Conservation (phyloP, 64 coral and sea anemone species). For the Acropora yongei region DNA sequence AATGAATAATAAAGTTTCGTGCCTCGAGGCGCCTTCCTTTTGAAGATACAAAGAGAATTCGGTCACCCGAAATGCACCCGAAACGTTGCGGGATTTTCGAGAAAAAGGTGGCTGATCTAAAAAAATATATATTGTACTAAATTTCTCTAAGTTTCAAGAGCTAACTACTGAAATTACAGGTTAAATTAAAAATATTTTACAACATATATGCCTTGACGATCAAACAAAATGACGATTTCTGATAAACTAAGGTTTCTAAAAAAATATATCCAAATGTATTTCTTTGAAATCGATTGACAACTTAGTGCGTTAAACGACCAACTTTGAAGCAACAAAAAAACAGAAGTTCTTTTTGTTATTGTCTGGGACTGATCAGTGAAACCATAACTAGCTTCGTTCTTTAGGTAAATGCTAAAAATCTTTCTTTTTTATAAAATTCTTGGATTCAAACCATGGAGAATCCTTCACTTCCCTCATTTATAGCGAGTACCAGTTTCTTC, state of each 20-base stretch:
- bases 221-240: not conserved
- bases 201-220: not conserved
- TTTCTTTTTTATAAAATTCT: not conserved
- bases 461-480: conserved; percentile 96
- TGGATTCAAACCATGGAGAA: conserved; percentile 75
- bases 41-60: too few relatives aligned
- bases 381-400: not conserved
- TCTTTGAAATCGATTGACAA: too few relatives aligned
- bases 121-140: not conserved
- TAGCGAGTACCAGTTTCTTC: conserved; percentile 80
- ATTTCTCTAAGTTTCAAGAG: not conserved
- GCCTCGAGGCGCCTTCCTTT: too few relatives aligned
- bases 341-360: not conserved
- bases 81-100: too few relatives aligned
- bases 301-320: too few relatives aligned
- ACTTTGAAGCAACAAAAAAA: not conserved
- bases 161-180: not conserved
- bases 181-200: not conserved
- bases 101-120: not conserved
- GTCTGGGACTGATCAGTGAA: not conserved
- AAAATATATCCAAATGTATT: not conserved
- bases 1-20: too few relatives aligned
- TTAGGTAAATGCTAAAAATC: too few relatives aligned
- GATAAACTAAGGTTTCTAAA: not conserved
- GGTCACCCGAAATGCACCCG: too few relatives aligned